Evolutionary conservation across 2,888 invertebrate species (phyloP), one percentile per base, ranked within the genome.

Genomic region (Agonum fuliginosum): DNA sequence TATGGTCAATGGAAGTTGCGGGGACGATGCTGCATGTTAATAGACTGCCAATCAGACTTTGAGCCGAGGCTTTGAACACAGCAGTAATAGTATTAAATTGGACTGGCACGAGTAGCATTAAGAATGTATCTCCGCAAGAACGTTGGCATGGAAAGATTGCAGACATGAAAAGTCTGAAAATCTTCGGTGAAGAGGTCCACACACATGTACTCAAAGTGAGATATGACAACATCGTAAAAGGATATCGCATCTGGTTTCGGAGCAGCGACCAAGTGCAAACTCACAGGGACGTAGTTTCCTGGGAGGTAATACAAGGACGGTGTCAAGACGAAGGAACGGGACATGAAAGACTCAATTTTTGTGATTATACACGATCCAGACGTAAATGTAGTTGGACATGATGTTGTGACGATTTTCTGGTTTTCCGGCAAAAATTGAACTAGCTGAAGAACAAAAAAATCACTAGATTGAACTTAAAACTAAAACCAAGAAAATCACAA

Each of bases 181-280:
- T 83, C 24, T 87, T 88, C 83, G 87, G 86, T 12, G 80, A 81
- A 12, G 71, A 81, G 71, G 83, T 83, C 6, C 82, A 82, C 79
- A 82, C 81, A 12, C 84, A 85, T 76, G 79, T 85, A 51, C 84
- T 85, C 0, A 83, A 85, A 79, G 81, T 84, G 74, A 83, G 85
- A 43, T 86, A 86, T 3, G 86, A 86, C 72, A 81, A 82, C 77
- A 84, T 84, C 24, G 65, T 62, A 2, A 81, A 81, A 67, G 79
- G 81, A 5, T 81, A 79, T 46, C 62, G 78, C 75, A 75, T 81
- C 2, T 81, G 62, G 65, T 79, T 78, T 69, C 70, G 79, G n/a
- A 65, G 80, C 6, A 78, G 71, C 34, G 79, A 80, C 30, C 74
- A 69, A 24, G 76, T 81, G n/a, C 78, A 79, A 76, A 67, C 76